Percentiles rank a stretch among this genome's conserved stretches.
These are phyloP conservation scores for Aethes cnicana DNA, from an alignment of 2,888 invertebrate species.

Conservation along the genomic window DNA sequence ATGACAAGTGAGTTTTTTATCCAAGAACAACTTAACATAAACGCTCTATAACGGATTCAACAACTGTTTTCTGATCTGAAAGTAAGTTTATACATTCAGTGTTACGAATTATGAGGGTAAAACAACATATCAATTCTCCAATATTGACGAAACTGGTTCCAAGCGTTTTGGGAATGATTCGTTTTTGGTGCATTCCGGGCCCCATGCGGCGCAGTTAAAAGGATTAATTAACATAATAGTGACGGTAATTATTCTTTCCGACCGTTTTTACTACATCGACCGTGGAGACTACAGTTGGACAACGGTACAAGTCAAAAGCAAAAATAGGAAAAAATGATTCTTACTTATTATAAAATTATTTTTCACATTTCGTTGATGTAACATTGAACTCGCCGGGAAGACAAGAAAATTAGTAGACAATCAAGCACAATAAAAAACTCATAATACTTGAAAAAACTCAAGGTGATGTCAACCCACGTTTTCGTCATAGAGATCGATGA, in stretches of 20 bases:
- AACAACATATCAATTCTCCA: constrained; percentile 1
- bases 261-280: constrained; percentile 47
- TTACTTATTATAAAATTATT: too few relatives aligned
- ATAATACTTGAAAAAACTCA: neutral
- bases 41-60: constrained; percentile 37
- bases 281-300: constrained; percentile 39
- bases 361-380: too few relatives aligned
- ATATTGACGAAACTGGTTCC: neutral
- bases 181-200: constrained; percentile 33
- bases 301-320: constrained; percentile 21
- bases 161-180: neutral
- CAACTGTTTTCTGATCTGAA: constrained; percentile 32
- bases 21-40: constrained; percentile 27
- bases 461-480: neutral
- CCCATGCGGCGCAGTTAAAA: constrained; percentile 54
- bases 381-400: too few relatives aligned
- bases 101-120: constrained; percentile 14
- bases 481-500: neutral
- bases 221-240: constrained; percentile 59
- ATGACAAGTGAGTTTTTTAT: constrained; percentile 40
- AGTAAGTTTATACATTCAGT: constrained; percentile 29
- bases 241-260: constrained; percentile 57
- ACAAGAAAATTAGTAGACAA: neutral
- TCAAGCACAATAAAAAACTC: neutral
- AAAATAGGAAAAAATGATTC: neutral